Evolutionary conservation across 1,140 invertebrate genomes (phyloP), one percentile per base, ranked within the genome.

Genomic region (Calephelis nemesis): DNA sequence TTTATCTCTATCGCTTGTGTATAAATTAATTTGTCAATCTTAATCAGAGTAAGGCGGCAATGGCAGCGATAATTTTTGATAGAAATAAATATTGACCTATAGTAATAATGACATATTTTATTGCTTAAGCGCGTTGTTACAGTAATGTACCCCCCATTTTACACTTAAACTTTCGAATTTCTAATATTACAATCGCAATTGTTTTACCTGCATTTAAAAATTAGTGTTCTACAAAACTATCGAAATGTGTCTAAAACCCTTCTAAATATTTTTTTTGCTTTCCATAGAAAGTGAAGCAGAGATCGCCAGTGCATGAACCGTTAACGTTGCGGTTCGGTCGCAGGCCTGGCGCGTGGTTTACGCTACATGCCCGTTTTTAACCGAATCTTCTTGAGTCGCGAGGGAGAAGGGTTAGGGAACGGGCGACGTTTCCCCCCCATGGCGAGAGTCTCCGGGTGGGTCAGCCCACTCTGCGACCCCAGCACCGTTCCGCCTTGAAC

Each of bases 311-410:
- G 7, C 30, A 30, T 15, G 30, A 42, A 58, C 19, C 19, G 9
- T 66, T 15, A 65, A 69, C 40, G 68, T 15, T 42, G 52, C 15
- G 58, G 50, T 7, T 60, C 69, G 63, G 67, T 60, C 8, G 69
- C 63, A 64, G 77, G 76, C 30, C 75, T 67, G 60, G 75, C 70
- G 70, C 74, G 75, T 30, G 72, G 74, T n/a, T 71, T 64, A 50
- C 75, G 85, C 85, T 88, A 89, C 79, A 83, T 76, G 73, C 63
- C 80, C 1, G 76, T 76, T 71, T 89, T 89, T 39, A 89, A 76
- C 48, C 87, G 73, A 60, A 89, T 87, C 75, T 89, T 89, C 71
- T 89, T 89, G 63, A 89, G 81, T 47, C 75, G 79, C 50, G 81
- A 72, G 12, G 84, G 81, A 54, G 82, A 67, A 10, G 79, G 73